Percentiles rank a stretch among this genome's conserved stretches.
Conservation (phyloP, 1,140 invertebrate genomes). For the Leptinotarsa texana region DNA sequence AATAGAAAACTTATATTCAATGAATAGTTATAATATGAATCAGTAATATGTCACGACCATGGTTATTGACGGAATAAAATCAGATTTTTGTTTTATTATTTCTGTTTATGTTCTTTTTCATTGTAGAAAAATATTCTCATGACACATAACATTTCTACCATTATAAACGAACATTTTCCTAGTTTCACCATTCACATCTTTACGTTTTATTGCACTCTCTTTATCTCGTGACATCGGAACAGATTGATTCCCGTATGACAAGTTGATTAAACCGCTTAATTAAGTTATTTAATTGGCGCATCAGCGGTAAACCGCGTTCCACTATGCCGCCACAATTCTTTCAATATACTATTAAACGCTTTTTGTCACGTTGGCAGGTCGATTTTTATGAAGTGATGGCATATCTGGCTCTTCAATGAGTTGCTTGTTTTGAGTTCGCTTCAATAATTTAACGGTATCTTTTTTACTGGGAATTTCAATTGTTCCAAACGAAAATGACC, state of each 20-base stretch:
- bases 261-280: constrained; percentile 35
- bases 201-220: constrained; percentile 6
- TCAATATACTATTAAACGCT: constrained; percentile 25
- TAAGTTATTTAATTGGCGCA: constrained; percentile 35
- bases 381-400: constrained; percentile 17
- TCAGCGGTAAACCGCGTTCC: constrained; percentile 32
- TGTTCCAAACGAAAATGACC: no score
- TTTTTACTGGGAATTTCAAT: no score
- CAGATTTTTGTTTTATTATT: no score
- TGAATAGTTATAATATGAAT: no score
- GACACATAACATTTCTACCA: no score
- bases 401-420: not conserved
- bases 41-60: not conserved
- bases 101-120: no score
- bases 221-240: constrained; percentile 23
- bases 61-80: not conserved
- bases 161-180: no score
- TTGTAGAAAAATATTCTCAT: no score
- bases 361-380: constrained; percentile 24
- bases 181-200: not conserved
- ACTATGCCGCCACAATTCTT: constrained; percentile 28
- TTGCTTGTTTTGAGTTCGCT: no score
- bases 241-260: constrained; percentile 34
- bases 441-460: no score
- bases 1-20: no score